These are phyloP conservation scores for Dryococelus australis DNA, from an alignment of 2,888 invertebrate genomes.

Conservation along the genomic window DNA sequence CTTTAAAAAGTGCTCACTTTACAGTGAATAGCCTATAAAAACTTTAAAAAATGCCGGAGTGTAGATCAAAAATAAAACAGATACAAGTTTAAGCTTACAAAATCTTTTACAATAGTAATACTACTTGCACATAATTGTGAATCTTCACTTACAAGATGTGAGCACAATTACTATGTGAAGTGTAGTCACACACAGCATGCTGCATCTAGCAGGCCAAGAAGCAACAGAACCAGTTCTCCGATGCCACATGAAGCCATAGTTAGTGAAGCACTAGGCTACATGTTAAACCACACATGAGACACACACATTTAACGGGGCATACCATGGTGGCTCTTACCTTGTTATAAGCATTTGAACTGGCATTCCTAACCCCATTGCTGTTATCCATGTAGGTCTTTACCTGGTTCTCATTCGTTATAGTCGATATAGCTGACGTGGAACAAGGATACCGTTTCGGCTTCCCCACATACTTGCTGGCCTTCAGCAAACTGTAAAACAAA, in stretches of 20 bases:
- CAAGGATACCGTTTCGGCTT: constrained; percentile 62
- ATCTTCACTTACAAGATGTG: too few species aligned
- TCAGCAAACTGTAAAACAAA: constrained; percentile 65
- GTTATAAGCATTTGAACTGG: constrained; percentile 88
- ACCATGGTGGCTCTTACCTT: constrained; percentile 73
- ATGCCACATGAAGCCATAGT: neutral
- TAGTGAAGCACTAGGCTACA: neutral
- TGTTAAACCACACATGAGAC: constrained; percentile 16
- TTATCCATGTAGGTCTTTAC: constrained; percentile 95
- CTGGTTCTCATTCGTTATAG: constrained; percentile 80
- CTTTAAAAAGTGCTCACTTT: too few species aligned
- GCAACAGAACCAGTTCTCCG: neutral
- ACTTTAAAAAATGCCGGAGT: too few species aligned
- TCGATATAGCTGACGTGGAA: constrained; percentile 62
- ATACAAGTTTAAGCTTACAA: too few species aligned
- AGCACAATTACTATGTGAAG: too few species aligned
- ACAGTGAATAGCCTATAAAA: too few species aligned
- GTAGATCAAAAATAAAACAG: too few species aligned
- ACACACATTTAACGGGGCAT: neutral
- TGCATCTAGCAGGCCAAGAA: neutral
- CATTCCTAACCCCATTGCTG: constrained; percentile 80
- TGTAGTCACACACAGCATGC: neutral
- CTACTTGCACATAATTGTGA: too few species aligned
- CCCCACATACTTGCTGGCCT: constrained; percentile 72
- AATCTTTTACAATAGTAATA: too few species aligned